phyloP scores from a whole-genome alignment of 2,113 vertebrate species.

The Paralichthys olivaceus region DNA sequence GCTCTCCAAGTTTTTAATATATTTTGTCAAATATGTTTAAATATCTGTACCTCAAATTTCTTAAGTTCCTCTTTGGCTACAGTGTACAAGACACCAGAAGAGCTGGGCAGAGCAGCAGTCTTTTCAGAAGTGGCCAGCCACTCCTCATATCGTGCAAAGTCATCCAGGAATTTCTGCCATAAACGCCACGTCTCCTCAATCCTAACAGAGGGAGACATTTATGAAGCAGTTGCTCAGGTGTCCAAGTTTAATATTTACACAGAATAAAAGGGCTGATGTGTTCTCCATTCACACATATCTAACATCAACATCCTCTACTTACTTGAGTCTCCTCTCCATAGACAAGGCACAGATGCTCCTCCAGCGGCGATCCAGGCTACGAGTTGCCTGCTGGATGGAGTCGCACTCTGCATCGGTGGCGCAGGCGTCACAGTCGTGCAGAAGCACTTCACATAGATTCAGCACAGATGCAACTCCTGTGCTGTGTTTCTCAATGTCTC shows the following conservation, averaged over 20 bases:
- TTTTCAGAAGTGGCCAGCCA: constrained; percentile 91
- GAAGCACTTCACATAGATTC: constrained; percentile 96
- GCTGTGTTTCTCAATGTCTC: constrained; percentile 98
- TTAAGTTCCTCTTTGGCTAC: constrained; percentile 97
- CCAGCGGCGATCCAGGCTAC: constrained; percentile 95
- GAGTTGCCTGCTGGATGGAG: constrained; percentile 96
- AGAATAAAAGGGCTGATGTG: background rate
- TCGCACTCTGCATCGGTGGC: constrained; percentile 94
- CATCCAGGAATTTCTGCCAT: constrained; percentile 98
- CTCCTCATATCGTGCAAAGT: constrained; percentile 92
- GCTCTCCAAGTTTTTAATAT: background rate
- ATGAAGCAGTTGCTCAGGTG: background rate
- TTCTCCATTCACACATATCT: background rate
- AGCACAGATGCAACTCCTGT: constrained; percentile 95
- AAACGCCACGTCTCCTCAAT: constrained; percentile 97
- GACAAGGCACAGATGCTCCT: constrained; percentile 97
- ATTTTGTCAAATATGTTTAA: background rate
- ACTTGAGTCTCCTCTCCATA: constrained; percentile 96
- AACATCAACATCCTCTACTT: constrained; percentile 42
- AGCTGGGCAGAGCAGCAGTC: constrained; percentile 92
- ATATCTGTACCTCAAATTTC: constrained; percentile 92
- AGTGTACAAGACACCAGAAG: constrained; percentile 94
- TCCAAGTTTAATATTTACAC: background rate
- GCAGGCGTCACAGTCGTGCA: constrained; percentile 97
- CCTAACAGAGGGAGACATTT: constrained; percentile 72